These are phyloP conservation scores for Heteractis magnifica DNA, from an alignment of 92 coral and sea anemone species.

Conservation along the genomic window DNA sequence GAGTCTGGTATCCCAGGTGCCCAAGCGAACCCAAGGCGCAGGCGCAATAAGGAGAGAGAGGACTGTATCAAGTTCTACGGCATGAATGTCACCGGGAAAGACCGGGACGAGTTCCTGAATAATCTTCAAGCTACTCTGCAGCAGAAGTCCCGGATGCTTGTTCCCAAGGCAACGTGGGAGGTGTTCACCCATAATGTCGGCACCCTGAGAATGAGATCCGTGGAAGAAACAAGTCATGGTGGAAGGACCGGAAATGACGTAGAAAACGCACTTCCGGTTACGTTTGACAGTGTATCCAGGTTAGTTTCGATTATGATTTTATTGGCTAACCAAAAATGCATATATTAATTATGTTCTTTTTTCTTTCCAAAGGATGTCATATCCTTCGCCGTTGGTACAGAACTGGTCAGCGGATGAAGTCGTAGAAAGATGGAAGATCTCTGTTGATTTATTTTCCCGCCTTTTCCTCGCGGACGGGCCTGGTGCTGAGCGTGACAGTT, in stretches of 20 bases:
- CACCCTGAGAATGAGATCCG: conserved; percentile 59
- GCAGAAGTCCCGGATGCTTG: conserved; percentile 75
- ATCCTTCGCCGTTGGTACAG: conserved; percentile 54
- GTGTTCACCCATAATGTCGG: conserved; percentile 76
- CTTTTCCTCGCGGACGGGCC: conserved; percentile 95
- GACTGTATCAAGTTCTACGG: conserved; percentile 63
- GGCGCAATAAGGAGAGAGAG: conserved; percentile 64
- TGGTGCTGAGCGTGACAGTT: conserved; percentile 95
- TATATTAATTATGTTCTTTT: neutral
- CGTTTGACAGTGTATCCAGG: conserved; percentile 53
- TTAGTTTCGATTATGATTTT: neutral
- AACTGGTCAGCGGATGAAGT: conserved; percentile 79
- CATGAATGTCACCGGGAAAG: conserved; percentile 71
- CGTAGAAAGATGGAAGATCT: conserved; percentile 77
- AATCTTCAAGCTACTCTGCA: conserved; percentile 67
- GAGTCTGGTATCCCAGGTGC: conserved; percentile 37
- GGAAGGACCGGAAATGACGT: conserved; percentile 49
- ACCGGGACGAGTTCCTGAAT: conserved; percentile 70
- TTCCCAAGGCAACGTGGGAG: conserved; percentile 91
- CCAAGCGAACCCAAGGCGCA: conserved; percentile 36
- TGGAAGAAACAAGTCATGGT: conserved; percentile 44
- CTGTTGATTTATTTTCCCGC: conserved; percentile 87
- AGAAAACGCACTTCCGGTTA: conserved; percentile 66
- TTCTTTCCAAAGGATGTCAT: conserved; percentile 39
- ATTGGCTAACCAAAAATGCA: neutral